Evolutionary conservation across 2,888 invertebrate species (phyloP).

Genomic region (Eupithecia pulchellata): DNA sequence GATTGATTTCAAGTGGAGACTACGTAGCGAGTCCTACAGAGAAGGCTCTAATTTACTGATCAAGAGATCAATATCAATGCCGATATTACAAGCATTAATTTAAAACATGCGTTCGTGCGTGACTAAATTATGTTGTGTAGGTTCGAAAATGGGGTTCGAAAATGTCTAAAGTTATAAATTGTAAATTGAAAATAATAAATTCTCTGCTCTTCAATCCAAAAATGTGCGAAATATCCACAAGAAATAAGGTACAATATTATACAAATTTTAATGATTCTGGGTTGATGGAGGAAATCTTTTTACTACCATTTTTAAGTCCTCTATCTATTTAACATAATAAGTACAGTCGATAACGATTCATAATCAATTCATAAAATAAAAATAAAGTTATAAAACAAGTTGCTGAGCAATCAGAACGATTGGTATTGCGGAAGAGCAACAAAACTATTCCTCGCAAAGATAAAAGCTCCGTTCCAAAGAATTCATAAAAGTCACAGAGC

Average conservation of each 20-base stretch:
- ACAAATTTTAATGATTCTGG: not conserved
- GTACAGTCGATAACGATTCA: too few species aligned
- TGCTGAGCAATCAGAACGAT: not conserved
- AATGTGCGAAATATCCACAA: too few species aligned
- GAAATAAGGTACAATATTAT: not conserved
- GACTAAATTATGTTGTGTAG: too few species aligned
- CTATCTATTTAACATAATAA: too few species aligned
- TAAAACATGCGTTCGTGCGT: too few species aligned
- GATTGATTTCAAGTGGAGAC: conserved; percentile 44
- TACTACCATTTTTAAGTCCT: too few species aligned
- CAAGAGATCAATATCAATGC: too few species aligned
- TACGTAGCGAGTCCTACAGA: not conserved
- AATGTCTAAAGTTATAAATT: not conserved
- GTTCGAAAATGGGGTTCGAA: too few species aligned
- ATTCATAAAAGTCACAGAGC: conserved; percentile 22
- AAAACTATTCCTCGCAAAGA: conserved; percentile 1
- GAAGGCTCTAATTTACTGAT: too few species aligned
- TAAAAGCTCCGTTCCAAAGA: conserved; percentile 1
- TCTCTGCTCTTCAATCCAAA: too few species aligned
- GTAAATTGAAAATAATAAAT: not conserved
- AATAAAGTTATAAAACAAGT: not conserved
- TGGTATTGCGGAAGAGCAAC: not conserved
- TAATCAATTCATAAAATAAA: not conserved
- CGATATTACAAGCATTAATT: too few species aligned
- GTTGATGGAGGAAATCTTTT: too few species aligned